Base-by-base conservation (phyloP, 2,113 vertebrate genomes). In the Phycodurus eques region DNA sequence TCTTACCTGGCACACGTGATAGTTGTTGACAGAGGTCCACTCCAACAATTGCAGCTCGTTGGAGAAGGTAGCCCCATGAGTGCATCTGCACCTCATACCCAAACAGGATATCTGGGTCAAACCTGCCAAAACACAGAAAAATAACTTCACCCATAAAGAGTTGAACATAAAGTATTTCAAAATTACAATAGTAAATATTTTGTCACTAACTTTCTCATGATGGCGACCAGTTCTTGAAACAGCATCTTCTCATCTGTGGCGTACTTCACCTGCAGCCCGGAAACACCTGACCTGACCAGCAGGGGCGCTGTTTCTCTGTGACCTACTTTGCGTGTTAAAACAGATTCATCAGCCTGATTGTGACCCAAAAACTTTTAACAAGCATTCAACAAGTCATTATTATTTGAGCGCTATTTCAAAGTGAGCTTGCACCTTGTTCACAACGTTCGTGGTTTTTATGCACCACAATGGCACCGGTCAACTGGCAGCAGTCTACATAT, bases 31-130 rank as follows among this genome's bases (percentile, higher is more conserved):
- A 98, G 74, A 99, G 92, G 82, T 96, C 89, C 75, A 95, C 90
- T 67, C 92, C 90, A 11, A 98, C 84, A 0, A 92, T 93, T 0
- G 94, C 92, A 11, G 97, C 96, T 44, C 98, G 94, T 88, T 99
- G 96, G 57, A 99, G 93, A 68, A 99, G 94, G 92, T 97, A 99
- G 64, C 97, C 96, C 98, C 98, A 99, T 59, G 98, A 99, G 74
- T 84, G 94, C 96, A 98, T 97, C 93, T 99, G 98, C 78, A 98
- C 94, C 91, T 99, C 98, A 82, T 99, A 99, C 43, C 97, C 98
- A 77, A 99, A 75, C 69, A 99, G 88, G 89, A 99, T 97, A 90
- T 99, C 98, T 60, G 98, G 98, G 82, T 99, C 97, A 82, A 94
- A 99, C 88, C 98, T 99, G 87, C 74, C 80, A 67, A 80, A 71